Evolutionary conservation across 2,888 invertebrate species (phyloP).

Genomic region (Iselma pallidipennis): DNA sequence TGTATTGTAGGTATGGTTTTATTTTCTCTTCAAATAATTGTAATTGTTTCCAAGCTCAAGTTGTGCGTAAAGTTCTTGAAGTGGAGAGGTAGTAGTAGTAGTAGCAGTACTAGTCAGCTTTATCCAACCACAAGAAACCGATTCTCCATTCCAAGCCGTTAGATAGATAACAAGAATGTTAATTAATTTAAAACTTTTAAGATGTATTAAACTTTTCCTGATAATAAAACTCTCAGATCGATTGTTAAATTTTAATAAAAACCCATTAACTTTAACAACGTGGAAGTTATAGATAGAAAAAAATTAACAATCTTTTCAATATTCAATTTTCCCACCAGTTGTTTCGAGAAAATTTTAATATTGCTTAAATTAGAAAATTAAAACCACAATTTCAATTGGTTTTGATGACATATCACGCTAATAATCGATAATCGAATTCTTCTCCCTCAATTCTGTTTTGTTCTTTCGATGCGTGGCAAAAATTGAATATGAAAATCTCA

Average conservation of each 20-base stretch:
- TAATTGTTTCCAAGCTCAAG: conserved; percentile 37
- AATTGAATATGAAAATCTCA: not conserved
- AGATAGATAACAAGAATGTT: conserved; percentile 53
- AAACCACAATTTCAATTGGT: too few species aligned
- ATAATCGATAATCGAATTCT: not conserved
- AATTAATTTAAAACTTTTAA: conserved; percentile 52
- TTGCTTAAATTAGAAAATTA: too few species aligned
- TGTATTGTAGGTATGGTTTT: conserved; percentile 31
- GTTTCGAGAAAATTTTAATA: too few species aligned
- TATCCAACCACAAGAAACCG: conserved; percentile 42
- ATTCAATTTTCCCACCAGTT: too few species aligned
- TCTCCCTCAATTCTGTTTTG: not conserved
- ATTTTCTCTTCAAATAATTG: conserved; percentile 35
- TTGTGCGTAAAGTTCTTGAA: conserved; percentile 27
- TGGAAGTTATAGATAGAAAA: not conserved
- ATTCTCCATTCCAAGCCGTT: conserved; percentile 47
- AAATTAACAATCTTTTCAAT: not conserved
- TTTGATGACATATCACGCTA: too few species aligned
- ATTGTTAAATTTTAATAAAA: conserved; percentile 34
- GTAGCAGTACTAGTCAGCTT: conserved; percentile 19
- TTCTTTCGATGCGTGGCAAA: not conserved
- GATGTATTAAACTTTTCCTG: conserved; percentile 45
- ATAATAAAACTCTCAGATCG: conserved; percentile 40
- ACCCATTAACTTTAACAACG: conserved; percentile 14
- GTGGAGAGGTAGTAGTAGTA: conserved; percentile 13